Evolutionary conservation across 1,140 invertebrate species (phyloP), one percentile per base, ranked within the genome.

Genomic region (Cephus cinctus): DNA sequence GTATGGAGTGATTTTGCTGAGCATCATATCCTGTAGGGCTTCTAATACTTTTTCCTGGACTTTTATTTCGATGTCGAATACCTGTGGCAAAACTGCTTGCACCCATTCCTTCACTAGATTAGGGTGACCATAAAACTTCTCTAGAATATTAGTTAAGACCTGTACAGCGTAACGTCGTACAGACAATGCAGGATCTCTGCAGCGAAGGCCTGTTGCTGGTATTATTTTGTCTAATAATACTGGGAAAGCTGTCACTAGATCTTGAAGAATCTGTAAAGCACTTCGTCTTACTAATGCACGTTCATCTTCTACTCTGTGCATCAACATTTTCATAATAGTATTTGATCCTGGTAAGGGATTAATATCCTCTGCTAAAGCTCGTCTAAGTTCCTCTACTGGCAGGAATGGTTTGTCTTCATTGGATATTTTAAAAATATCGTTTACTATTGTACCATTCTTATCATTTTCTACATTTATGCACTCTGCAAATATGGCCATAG

Each of bases 21-120:
- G 36, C 19, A 74, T 54, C 16, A 77, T 43, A 19, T 54, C 47
- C 11, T 68, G 51, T 54, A 77, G 55, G 9, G 60, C 57, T 38
- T 82, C 78, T 19, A 84, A 51, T 32, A 81, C 82, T 57, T 83
- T 83, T 41, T 83, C 82, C 48, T 84, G 80, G 0, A 83, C 77
- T 52, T 79, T 81, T 1, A 65, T 59, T 59, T 86, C 84, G 15
- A 80, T 65, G 61, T 86, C 85, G 51, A 78, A 78, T 21, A 85
- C 74, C 21, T 80, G 71, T 2, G 83, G 81, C 2, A 85, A 50
- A n/a, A 83, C 78, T 4, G 78, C 71, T 35, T 66, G 57, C 3
- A 80, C 66, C 79, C 79, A 82, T 14, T 67, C 60, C 18, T 71
- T 62, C 25, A 79, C 63, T 2, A 84, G 52, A n/a, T 52, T 25